Conservation (phyloP, 1,140 invertebrate genomes). For the Apis dorsata region DNA sequence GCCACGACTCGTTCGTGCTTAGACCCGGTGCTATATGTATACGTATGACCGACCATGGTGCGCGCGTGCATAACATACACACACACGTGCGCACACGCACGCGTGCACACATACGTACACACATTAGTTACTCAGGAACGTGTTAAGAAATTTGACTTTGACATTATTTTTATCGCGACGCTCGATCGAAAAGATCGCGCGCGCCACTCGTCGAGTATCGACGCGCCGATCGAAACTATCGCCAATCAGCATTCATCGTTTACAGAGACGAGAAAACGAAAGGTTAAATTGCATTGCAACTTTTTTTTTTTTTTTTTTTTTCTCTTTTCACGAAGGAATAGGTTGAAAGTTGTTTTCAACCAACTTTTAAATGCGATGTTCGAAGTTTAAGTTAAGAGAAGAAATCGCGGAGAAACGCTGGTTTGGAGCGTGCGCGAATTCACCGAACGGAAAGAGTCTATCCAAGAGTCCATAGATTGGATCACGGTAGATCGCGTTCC, state of each 20-base stretch:
- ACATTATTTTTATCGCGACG: conserved; percentile 32
- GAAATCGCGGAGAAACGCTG: background rate
- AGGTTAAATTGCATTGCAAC: too few relatives aligned
- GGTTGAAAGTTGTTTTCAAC: too few relatives aligned
- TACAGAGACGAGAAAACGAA: too few relatives aligned
- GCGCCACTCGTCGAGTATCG: background rate
- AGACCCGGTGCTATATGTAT: background rate
- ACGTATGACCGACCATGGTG: background rate
- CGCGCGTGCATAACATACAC: background rate
- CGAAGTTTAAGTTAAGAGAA: too few relatives aligned
- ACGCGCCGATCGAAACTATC: background rate
- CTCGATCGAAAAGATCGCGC: background rate
- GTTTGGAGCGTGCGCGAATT: background rate
- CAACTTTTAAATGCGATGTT: too few relatives aligned
- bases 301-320: too few relatives aligned
- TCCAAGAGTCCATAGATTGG: too few relatives aligned
- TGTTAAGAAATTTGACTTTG: conserved; percentile 56
- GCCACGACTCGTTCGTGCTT: conserved; percentile 39
- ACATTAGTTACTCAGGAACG: conserved; percentile 48
- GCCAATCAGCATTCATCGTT: background rate
- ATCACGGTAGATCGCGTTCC: too few relatives aligned
- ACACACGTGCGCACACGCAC: background rate
- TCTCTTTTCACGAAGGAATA: too few relatives aligned
- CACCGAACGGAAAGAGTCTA: background rate
- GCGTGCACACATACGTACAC: background rate